Conservation (phyloP, 1,140 invertebrate genomes). For the Drosophila parvula region DNA sequence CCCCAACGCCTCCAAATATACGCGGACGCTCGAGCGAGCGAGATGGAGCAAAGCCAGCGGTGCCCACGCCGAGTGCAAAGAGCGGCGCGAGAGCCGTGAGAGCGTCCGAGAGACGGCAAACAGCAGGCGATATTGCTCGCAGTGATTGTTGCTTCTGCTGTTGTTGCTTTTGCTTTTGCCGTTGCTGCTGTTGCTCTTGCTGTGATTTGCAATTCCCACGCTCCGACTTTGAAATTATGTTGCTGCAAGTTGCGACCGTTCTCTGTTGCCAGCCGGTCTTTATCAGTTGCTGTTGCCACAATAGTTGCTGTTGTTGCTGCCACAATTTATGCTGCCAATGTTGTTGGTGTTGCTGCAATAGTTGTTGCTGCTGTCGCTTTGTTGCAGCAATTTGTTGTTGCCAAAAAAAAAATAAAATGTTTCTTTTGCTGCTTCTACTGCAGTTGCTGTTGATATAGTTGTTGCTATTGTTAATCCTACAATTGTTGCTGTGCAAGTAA, state of each 20-base stretch:
- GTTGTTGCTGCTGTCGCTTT: conserved; percentile 21
- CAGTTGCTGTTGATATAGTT: background rate
- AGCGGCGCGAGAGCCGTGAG: conserved; percentile 57
- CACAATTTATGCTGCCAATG: conserved; percentile 30
- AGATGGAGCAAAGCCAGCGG: conserved; percentile 22
- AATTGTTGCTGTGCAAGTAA: conserved; percentile 15
- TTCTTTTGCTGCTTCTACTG: conserved; percentile 7
- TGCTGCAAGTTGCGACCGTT: conserved; percentile 36
- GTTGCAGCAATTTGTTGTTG: conserved; percentile 28
- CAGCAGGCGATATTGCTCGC: conserved; percentile 5
- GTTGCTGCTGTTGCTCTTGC: conserved; percentile 27
- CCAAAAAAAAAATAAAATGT: background rate
- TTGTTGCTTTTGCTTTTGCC: background rate
- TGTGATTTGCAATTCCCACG: conserved; percentile 76
- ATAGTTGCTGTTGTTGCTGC: conserved; percentile 11
- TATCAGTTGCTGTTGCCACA: conserved; percentile 45
- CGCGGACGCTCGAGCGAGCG: conserved; percentile 29
- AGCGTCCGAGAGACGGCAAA: conserved; percentile 24
- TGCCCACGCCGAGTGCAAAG: conserved; percentile 18
- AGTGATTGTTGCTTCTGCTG: conserved; percentile 19
- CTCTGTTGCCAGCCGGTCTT: conserved; percentile 69
- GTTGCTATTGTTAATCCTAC: conserved; percentile 7
- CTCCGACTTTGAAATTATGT: conserved; percentile 73
- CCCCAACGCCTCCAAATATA: conserved; percentile 70
- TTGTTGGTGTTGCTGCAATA: conserved; percentile 10